Evolutionary conservation across 2,888 invertebrate genomes (phyloP).

Genomic region (Orthosia gothica): DNA sequence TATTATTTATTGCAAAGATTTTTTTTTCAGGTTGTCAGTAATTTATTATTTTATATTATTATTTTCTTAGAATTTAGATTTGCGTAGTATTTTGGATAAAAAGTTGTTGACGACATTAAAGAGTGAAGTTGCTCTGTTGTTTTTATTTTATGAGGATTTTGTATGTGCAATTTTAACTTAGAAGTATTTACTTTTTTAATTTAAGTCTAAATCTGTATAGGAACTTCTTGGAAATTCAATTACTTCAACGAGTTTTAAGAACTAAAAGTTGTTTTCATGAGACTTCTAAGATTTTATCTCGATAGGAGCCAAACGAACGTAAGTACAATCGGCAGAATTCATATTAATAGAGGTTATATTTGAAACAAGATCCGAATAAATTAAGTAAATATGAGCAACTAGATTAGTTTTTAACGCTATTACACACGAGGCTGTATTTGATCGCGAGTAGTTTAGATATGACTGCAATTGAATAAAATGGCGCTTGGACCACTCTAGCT

Average conservation of each 20-base stretch:
- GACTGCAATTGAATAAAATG: conserved; percentile 60
- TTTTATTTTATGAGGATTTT: background rate
- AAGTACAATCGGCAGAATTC: background rate
- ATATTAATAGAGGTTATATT: conserved; percentile 21
- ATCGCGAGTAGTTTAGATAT: conserved; percentile 51
- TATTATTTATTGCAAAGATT: background rate
- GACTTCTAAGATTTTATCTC: conserved; percentile 12
- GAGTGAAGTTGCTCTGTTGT: background rate
- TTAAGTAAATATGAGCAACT: conserved; percentile 28
- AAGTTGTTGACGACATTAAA: background rate
- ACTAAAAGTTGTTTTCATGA: conserved; percentile 24
- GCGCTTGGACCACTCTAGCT: conserved; percentile 57
- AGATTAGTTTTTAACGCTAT: conserved; percentile 37
- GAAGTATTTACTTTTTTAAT: no score
- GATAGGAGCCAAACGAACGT: background rate
- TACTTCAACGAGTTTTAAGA: conserved; percentile 7
- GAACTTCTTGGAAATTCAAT: conserved; percentile 8
- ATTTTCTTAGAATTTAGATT: background rate
- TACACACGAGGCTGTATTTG: conserved; percentile 42
- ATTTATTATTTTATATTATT: background rate
- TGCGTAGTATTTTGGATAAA: background rate
- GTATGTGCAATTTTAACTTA: background rate
- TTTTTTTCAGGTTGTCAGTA: background rate
- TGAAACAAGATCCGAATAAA: conserved; percentile 26
- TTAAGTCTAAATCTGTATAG: background rate